Percentiles rank a stretch among this genome's conserved stretches.
Conservation (phyloP, 1,140 invertebrate genomes). For the Ceratina australensis region DNA sequence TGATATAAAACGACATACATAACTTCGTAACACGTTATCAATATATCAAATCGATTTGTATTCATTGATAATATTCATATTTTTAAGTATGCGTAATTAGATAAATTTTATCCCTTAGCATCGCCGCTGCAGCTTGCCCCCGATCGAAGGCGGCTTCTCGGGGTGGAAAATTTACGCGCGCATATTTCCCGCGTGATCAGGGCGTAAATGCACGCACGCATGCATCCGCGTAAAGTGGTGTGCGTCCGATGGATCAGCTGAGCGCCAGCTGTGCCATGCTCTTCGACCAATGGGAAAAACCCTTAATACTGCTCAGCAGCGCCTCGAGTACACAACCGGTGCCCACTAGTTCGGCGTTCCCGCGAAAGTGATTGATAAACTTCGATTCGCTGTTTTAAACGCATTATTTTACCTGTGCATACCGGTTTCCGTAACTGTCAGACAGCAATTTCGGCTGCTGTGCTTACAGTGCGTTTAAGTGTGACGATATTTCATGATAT, state of each 20-base stretch:
- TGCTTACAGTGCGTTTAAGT: background rate
- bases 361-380: conserved; percentile 60
- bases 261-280: conserved; percentile 74
- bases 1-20: too few relatives aligned
- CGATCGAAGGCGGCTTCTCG: too few relatives aligned
- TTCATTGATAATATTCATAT: too few relatives aligned
- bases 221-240: conserved; percentile 27
- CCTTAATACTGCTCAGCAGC: conserved; percentile 42
- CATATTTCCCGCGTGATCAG: conserved; percentile 72
- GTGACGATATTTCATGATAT: background rate
- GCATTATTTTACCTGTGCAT: background rate
- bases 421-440: background rate
- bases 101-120: background rate
- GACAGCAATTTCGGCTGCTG: background rate
- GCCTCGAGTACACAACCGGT: conserved; percentile 60
- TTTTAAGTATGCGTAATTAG: too few relatives aligned
- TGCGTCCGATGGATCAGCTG: conserved; percentile 73
- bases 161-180: conserved; percentile 64
- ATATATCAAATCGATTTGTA: too few relatives aligned
- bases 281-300: conserved; percentile 62
- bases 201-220: conserved; percentile 35
- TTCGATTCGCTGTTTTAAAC: background rate
- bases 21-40: too few relatives aligned
- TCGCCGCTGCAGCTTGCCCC: background rate
- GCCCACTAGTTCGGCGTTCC: conserved; percentile 60